Evolutionary conservation across 1,140 invertebrate genomes (phyloP).

Genomic region (Octopus sinensis): DNA sequence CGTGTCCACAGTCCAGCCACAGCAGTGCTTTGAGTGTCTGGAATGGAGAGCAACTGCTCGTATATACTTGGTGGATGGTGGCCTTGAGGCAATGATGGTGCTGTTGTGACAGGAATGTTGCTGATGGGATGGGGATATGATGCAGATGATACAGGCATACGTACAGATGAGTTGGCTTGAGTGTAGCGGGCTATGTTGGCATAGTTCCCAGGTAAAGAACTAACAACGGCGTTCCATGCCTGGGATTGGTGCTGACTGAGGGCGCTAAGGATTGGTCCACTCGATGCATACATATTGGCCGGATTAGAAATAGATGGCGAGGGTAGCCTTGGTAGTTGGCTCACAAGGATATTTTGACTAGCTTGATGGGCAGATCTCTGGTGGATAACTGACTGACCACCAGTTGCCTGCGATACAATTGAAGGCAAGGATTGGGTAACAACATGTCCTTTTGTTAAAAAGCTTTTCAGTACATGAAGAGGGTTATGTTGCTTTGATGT

Average conservation of each 20-base stretch:
- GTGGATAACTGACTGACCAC: conserved; percentile 6
- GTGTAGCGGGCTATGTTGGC: conserved; percentile 3
- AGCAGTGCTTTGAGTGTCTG: not conserved
- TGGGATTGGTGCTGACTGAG: not conserved
- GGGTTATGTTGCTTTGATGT: not conserved
- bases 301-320: not conserved
- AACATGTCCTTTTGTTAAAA: not conserved
- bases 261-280: not conserved
- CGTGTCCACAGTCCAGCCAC: conserved; percentile 4
- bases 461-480: not conserved
- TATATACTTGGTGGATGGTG: not conserved
- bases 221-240: not conserved
- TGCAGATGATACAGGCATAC: not conserved
- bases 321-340: not conserved
- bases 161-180: conserved; percentile 3
- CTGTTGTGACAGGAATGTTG: conserved; percentile 14
- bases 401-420: not conserved
- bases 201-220: not conserved
- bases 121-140: conserved; percentile 8
- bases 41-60: not conserved
- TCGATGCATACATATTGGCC: not conserved
- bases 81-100: not conserved
- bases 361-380: not conserved
- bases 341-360: conserved; percentile 3
- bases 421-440: conserved; percentile 2